Percentiles rank a stretch among this genome's conserved stretches.
These are phyloP conservation scores for Acrossocheilus fasciatus DNA, from an alignment of 2,797 vertebrate species.

Conservation along the genomic window DNA sequence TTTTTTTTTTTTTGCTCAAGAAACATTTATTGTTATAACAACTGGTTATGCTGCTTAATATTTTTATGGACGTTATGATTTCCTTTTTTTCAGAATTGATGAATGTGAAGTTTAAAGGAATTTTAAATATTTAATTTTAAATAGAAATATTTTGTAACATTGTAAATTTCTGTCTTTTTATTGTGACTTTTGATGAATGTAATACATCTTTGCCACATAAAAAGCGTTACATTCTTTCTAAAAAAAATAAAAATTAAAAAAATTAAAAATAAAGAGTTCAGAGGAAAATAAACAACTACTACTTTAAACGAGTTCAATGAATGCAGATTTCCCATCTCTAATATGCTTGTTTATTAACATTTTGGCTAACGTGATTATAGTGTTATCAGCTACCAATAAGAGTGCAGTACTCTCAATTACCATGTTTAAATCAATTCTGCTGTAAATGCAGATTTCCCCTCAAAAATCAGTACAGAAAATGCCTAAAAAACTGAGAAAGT, in stretches of 20 bases:
- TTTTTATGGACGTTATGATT: not conserved
- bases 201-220: too few species aligned
- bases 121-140: too few species aligned
- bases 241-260: too few species aligned
- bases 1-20: not conserved
- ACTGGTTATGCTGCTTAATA: not conserved
- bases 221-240: too few species aligned
- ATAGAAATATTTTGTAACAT: too few species aligned
- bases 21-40: not conserved
- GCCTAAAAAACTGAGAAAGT: not conserved
- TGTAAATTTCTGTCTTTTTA: too few species aligned
- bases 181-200: too few species aligned
- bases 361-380: not conserved
- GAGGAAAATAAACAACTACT: too few species aligned
- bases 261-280: too few species aligned
- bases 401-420: not conserved
- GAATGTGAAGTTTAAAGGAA: too few species aligned
- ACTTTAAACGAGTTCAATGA: too few species aligned
- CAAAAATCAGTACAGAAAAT: not conserved
- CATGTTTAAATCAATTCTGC: not conserved
- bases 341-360: not conserved
- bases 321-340: too few species aligned
- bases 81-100: not conserved
- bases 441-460: not conserved
- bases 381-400: not conserved